Percentiles rank a stretch among this genome's conserved stretches.
These are phyloP conservation scores for Euglossa dilemma DNA, from an alignment of 1,140 invertebrate genomes.

Conservation along the genomic window DNA sequence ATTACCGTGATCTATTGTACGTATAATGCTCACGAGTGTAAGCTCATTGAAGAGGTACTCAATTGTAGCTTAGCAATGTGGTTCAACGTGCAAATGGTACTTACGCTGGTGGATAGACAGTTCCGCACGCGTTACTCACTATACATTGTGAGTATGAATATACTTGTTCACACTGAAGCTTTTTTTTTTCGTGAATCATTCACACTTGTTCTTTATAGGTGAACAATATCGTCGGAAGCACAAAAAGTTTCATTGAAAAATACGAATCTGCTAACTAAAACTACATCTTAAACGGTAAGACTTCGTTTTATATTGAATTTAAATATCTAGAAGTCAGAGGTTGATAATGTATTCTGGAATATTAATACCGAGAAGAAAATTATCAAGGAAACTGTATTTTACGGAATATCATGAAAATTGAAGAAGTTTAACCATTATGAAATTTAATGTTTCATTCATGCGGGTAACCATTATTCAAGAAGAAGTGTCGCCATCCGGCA, in stretches of 20 bases:
- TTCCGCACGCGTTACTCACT: neutral
- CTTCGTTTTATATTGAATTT: neutral
- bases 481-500: neutral
- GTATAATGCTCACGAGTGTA: constrained; percentile 22
- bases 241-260: too few relatives aligned
- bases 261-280: too few relatives aligned
- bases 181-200: neutral
- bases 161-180: neutral
- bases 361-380: neutral
- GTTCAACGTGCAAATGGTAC: constrained; percentile 12
- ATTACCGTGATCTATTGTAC: constrained; percentile 22
- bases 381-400: neutral
- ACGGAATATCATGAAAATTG: neutral
- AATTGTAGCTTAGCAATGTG: constrained; percentile 27
- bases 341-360: neutral
- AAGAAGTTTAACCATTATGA: constrained; percentile 10
- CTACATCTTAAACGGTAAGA: too few relatives aligned
- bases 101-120: neutral
- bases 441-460: constrained; percentile 13
- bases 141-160: neutral
- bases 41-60: constrained; percentile 35
- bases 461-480: neutral
- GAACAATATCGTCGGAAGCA: neutral
- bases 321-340: neutral
- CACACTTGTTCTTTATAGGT: neutral